A percentile compares a stretch with the other conserved stretches of the same genome.
Conservation (phyloP, 2,113 vertebrate genomes). For the Pterocles gutturalis region DNA sequence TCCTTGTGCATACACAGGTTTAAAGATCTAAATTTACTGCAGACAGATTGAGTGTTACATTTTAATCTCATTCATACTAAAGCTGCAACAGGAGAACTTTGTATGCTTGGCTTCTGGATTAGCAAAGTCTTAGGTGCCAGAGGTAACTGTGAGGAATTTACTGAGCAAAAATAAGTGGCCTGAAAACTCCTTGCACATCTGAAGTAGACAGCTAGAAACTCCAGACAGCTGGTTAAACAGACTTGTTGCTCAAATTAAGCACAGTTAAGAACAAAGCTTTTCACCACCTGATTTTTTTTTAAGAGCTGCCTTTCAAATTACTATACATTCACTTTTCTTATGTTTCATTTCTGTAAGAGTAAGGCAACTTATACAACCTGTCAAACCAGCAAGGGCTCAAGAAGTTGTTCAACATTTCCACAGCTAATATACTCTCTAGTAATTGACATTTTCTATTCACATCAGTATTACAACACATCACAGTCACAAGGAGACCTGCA, state of each 20-base stretch:
- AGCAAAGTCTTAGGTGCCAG: not conserved
- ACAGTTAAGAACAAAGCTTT: not conserved
- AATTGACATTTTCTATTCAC: not conserved
- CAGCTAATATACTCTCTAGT: not conserved
- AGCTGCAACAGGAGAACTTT: not conserved
- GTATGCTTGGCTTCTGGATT: not conserved
- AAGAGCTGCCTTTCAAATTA: not conserved
- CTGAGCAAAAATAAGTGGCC: not conserved
- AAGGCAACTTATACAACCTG: not conserved
- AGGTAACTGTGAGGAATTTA: not conserved
- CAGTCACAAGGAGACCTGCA: slow-evolving; percentile 6
- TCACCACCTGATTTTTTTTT: not conserved
- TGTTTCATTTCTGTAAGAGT: not conserved
- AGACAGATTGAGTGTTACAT: not conserved
- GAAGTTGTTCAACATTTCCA: not conserved
- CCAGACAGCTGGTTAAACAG: not conserved
- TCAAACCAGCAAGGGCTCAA: not conserved
- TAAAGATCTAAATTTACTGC: not conserved
- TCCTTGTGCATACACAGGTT: not conserved
- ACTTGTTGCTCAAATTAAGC: not conserved
- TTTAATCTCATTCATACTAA: not conserved
- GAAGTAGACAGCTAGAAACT: not conserved
- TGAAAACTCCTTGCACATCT: not conserved
- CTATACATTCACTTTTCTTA: not conserved
- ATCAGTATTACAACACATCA: not conserved